These are phyloP conservation scores for Linurgus olivaceus DNA, from an alignment of 2,797 vertebrate genomes.

Conservation along the genomic window DNA sequence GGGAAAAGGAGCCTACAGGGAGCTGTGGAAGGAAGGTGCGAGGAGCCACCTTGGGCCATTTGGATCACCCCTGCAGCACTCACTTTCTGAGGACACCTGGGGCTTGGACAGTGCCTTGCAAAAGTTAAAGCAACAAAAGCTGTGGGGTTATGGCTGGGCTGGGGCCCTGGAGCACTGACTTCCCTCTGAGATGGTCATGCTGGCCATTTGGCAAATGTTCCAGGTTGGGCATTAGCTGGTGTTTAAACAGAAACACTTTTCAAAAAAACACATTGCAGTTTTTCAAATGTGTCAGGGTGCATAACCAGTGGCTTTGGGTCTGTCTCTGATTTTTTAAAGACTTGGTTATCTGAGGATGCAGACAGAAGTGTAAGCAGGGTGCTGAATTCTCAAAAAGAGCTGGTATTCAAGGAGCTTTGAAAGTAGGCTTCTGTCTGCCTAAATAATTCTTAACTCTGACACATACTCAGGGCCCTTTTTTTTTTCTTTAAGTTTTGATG, in stretches of 20 bases:
- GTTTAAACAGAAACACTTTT: not conserved
- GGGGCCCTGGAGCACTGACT: not conserved
- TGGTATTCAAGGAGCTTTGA: not conserved
- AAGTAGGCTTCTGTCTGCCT: not conserved
- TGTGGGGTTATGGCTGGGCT: not conserved
- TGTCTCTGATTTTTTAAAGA: not conserved
- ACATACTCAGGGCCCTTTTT: not conserved
- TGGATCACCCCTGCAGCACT: not conserved
- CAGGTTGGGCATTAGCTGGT: not conserved
- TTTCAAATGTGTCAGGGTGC: not conserved
- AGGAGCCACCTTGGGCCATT: accelerated
- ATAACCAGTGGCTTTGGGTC: not conserved
- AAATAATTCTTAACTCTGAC: not conserved
- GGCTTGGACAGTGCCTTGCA: not conserved
- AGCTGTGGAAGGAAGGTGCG: not conserved
- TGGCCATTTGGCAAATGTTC: not conserved
- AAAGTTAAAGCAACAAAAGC: not conserved
- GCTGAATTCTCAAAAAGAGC: not conserved
- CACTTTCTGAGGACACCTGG: accelerated
- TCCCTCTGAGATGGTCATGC: not conserved
- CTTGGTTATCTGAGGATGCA: not conserved
- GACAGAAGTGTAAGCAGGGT: not conserved
- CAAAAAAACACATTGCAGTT: not conserved
- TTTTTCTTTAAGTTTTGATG: not conserved
- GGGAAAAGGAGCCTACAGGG: not conserved